Evolutionary conservation across 2,888 invertebrate genomes (phyloP), one percentile per base, ranked within the genome.

Genomic region (Leptinotarsa haldemani): DNA sequence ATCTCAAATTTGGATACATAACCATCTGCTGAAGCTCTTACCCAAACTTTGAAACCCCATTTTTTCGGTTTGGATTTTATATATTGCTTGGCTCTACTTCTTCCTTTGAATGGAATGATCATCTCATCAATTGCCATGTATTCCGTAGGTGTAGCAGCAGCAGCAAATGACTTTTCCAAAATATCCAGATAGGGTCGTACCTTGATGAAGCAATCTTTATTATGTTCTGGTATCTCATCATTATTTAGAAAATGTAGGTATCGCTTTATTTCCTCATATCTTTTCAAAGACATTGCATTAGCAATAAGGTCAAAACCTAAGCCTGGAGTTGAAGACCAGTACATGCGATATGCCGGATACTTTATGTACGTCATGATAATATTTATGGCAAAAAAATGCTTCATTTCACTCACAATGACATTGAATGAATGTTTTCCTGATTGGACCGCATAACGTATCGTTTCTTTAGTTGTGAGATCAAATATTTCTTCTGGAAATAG

Each of bases 321-420:
- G 40, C 71, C 56, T 16, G 53, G 65, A 25, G 48, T 56, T 52
- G 71, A 71, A 47, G 58, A 71, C 65, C 56, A 71, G 61, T 71
- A 71, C 71, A 71, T 71, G 15, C 71, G 52, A 58, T 71, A 71
- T n/a, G 71, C 65, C 16, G 71, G 71, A 56, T 71, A 71, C 47
- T 71, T 65, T 65, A 71, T 71, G 56, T 71, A 71, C 58, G 71
- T 71, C 58, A 61, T 61, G 9, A 71, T 71, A 61, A 71, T 71
- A 61, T 71, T 71, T 12, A 71, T 71, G 16, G 65, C 67, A 71
- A 71, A 71, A 67, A 71, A 71, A 15, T 70, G 70, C 53, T 70
- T 61, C 48, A 70, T 70, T 63, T 70, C 70, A 70, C 48, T 53
- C 30, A 50, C 50, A 63, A 16, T 50, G 22, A 70, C 70, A 48